Conservation (phyloP, 2,113 vertebrate species). For the Numenius arquata region DNA sequence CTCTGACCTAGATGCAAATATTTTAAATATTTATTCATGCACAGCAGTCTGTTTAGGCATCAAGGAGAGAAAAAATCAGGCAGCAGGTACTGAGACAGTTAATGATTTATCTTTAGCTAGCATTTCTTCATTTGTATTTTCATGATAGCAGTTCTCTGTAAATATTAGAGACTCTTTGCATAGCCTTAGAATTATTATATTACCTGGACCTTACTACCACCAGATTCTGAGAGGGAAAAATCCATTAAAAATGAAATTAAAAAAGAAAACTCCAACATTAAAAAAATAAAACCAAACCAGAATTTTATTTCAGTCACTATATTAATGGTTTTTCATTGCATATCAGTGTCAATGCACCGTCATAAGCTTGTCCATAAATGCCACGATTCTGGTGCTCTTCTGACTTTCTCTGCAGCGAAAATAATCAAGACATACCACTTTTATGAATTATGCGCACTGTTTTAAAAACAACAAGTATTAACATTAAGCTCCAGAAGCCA, state of each 20-base stretch:
- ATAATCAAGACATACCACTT: background rate
- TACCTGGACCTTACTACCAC: background rate
- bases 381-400: background rate
- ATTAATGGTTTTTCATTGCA: background rate
- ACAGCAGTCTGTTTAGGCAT: background rate
- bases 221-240: background rate
- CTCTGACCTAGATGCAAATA: background rate
- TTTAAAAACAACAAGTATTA: background rate
- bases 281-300: rapidly evolving
- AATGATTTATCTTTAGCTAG: background rate
- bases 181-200: background rate
- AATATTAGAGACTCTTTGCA: background rate
- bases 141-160: background rate
- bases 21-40: background rate
- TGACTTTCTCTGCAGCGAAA: background rate
- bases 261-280: background rate
- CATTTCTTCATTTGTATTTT: background rate
- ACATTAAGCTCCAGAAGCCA: background rate
- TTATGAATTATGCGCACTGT: background rate
- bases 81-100: background rate
- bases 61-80: background rate
- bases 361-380: background rate
- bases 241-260: background rate
- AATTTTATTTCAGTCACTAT: background rate
- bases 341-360: background rate